A percentile compares a stretch with the other conserved stretches of the same genome.
Evolutionary conservation across 2,113 vertebrate genomes (phyloP).

Genomic region (Clarias gariepinus): DNA sequence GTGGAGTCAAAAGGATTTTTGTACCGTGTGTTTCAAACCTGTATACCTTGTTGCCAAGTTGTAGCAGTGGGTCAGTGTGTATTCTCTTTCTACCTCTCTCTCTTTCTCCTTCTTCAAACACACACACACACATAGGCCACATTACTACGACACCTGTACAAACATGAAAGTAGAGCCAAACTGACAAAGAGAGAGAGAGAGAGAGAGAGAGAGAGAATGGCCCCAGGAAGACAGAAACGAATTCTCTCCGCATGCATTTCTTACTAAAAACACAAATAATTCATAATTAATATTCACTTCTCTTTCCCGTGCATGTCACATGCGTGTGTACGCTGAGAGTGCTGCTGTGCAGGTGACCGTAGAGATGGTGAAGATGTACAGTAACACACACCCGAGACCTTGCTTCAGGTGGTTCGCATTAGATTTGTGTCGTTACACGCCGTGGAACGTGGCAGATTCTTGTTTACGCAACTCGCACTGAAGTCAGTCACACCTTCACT

Average conservation of each 20-base stretch:
- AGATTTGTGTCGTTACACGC: not conserved
- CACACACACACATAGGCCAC: conserved; percentile 44
- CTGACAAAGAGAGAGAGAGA: conserved; percentile 16
- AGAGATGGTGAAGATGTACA: not conserved
- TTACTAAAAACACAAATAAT: not conserved
- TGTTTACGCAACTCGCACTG: not conserved
- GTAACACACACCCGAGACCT: not conserved
- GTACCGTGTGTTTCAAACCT: conserved; percentile 5
- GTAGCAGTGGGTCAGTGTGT: conserved; percentile 67
- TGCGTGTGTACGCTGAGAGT: not conserved
- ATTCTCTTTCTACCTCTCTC: conserved; percentile 61
- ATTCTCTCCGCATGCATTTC: not conserved
- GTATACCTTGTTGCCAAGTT: conserved; percentile 54
- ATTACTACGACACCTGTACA: conserved; percentile 73
- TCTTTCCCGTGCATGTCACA: not conserved
- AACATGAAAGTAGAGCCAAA: conserved; percentile 62
- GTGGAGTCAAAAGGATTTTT: conserved; percentile 28
- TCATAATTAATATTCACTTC: not conserved
- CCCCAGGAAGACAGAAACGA: not conserved
- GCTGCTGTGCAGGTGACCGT: not conserved
- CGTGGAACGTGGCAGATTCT: not conserved
- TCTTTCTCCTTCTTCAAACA: conserved; percentile 8
- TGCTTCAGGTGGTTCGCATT: not conserved
- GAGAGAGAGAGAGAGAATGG: not conserved
- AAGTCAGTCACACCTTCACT: not conserved